Conservation (phyloP, 1,140 invertebrate species). For the Saccostrea glomerata region DNA sequence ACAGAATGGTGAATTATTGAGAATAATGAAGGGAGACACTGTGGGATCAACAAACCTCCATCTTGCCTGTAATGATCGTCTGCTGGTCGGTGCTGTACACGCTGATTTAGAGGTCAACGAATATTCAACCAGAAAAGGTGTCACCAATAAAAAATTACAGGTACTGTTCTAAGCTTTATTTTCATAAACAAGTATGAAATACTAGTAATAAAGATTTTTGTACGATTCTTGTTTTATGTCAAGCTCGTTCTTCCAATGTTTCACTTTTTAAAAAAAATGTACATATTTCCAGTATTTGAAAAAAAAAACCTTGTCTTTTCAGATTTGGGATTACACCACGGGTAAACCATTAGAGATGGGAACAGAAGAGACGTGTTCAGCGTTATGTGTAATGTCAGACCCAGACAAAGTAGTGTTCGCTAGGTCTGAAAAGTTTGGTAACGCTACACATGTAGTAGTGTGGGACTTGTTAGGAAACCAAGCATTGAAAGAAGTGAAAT, state of each 20-base stretch:
- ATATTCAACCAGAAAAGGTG: slow-evolving; percentile 72
- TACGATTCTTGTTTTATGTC: too few species aligned
- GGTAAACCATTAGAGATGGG: slow-evolving; percentile 77
- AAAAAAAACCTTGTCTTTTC: slow-evolving; percentile 35
- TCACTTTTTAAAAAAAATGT: too few species aligned
- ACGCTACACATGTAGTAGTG: slow-evolving; percentile 75
- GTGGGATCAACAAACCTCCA: slow-evolving; percentile 77
- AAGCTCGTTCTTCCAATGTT: too few species aligned
- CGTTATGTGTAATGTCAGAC: slow-evolving; percentile 75
- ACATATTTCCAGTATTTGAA: too few species aligned
- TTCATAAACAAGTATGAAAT: too few species aligned
- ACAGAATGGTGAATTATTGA: slow-evolving; percentile 78
- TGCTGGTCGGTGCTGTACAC: slow-evolving; percentile 77
- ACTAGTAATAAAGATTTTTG: too few species aligned
- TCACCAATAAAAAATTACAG: slow-evolving; percentile 76
- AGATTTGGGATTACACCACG: slow-evolving; percentile 79
- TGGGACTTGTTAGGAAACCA: slow-evolving; percentile 78
- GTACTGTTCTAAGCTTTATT: slow-evolving; percentile 53
- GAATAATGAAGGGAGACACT: slow-evolving; percentile 77
- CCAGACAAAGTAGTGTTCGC: slow-evolving; percentile 75
- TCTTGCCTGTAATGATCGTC: slow-evolving; percentile 74
- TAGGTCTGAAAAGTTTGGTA: slow-evolving; percentile 77
- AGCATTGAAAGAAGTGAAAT: slow-evolving; percentile 74
- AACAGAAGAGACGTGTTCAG: slow-evolving; percentile 75
- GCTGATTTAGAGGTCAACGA: slow-evolving; percentile 77